Base-by-base conservation (phyloP, 2,888 invertebrate genomes). In the Leucozona laternaria region DNA sequence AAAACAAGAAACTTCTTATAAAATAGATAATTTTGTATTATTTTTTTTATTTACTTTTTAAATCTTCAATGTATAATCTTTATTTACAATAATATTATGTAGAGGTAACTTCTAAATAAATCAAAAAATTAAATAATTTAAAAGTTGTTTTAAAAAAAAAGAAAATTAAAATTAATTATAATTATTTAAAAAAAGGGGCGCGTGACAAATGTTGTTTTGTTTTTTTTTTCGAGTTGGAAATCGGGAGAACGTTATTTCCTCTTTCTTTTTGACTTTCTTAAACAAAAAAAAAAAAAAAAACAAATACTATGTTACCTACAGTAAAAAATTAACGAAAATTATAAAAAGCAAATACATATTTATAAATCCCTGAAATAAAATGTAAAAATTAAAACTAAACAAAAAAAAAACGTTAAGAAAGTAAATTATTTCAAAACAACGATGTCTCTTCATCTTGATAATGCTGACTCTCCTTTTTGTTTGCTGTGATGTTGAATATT, bases 1-100 rank as follows among this genome's bases (percentile, higher is more conserved):
- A 79, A 79, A 86, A 80, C 88, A 89, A 83, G 85, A 88, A 87
- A 88, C 84, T 88, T 84, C 88, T 85, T 88, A 88, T 88, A 88
- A 79, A 71, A 70, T 88, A 88, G 34, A 70, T 70, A 58, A 75
- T 81, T 71, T 85, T 66, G 77, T 79, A 20, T 83, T 78, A 75
- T 53, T 60, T 60, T 77, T 72, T 62, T 71, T 73, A 48, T 72
- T 81, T 68, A 37, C 45, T 60, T 79, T 75, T 79, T 68, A 45
- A 64, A 64, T 48, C 7, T 79, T 81, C 58, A 64, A 78, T 79
- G 73, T 53, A 83, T 79, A 87, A 77, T 71, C 62, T 82, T 88
- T 88, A 82, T 88, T 79, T 87, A 87, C 79, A 75, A 58, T 64
- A 64, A 48, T 78, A 31, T 68, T 68, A 68, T 68, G 37, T 68